These are phyloP conservation scores for Oryzaephilus surinamensis DNA, from an alignment of 1,140 invertebrate genomes.

Conservation along the genomic window DNA sequence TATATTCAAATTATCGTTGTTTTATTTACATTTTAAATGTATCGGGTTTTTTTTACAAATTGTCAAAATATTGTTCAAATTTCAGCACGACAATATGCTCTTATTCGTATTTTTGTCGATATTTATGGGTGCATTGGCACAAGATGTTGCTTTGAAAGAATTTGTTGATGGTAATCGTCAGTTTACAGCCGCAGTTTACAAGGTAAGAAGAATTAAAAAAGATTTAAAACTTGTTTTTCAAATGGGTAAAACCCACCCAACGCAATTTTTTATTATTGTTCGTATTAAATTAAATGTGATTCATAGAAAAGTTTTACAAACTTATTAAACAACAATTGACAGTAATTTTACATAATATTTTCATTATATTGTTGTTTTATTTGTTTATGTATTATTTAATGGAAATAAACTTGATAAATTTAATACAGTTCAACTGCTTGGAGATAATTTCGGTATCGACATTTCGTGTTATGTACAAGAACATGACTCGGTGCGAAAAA, in stretches of 20 bases:
- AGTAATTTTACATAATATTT: not conserved
- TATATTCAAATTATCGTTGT: not conserved
- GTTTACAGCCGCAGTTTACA: conserved; percentile 21
- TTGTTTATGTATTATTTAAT: not conserved
- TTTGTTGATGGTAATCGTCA: conserved; percentile 16
- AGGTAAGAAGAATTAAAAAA: conserved; percentile 15
- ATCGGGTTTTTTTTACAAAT: not conserved
- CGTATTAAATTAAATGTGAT: conserved; percentile 3
- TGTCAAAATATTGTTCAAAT: conserved; percentile 1
- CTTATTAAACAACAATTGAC: conserved; percentile 4
- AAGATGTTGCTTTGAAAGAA: conserved; percentile 12
- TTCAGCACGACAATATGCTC: conserved; percentile 5
- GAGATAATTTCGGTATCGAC: conserved; percentile 39
- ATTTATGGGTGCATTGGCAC: conserved; percentile 5
- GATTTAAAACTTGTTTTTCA: conserved; percentile 1
- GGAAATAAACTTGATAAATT: not conserved
- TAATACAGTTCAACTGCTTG: not conserved
- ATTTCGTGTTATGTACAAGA: conserved; percentile 58
- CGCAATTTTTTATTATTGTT: conserved; percentile 3
- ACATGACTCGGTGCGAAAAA: conserved; percentile 52
- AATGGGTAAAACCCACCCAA: conserved; percentile 3
- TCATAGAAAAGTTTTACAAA: not conserved
- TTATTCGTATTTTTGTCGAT: conserved; percentile 6
- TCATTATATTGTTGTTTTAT: not conserved
- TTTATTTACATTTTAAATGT: not conserved